Evolutionary conservation across 1,140 invertebrate genomes (phyloP).

Genomic region (Calliphora vicina): DNA sequence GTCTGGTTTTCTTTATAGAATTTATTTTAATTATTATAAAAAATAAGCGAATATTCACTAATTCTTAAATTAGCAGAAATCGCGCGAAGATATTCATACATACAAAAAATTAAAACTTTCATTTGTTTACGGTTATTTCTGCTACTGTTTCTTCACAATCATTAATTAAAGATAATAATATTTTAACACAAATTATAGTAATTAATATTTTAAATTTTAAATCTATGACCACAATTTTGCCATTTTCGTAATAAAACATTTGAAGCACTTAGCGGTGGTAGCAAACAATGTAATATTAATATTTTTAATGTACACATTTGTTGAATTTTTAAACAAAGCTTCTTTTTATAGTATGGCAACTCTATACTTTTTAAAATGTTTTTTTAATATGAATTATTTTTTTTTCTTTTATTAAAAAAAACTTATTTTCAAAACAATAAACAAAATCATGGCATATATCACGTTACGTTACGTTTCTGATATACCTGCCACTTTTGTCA

Average conservation of each 20-base stretch:
- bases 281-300: not conserved
- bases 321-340: not conserved
- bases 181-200: not conserved
- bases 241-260: slow-evolving; percentile 17
- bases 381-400: not conserved
- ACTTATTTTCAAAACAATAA: slow-evolving; percentile 19
- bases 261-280: not conserved
- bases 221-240: slow-evolving; percentile 27
- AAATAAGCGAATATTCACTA: not conserved
- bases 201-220: slow-evolving; percentile 21
- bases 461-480: slow-evolving; percentile 9
- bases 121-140: slow-evolving; percentile 5
- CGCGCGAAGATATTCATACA: not conserved
- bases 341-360: slow-evolving; percentile 11
- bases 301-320: slow-evolving; percentile 20
- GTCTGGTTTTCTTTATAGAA: not conserved
- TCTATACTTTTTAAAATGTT: not conserved
- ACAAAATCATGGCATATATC: slow-evolving; percentile 22
- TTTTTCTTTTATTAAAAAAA: slow-evolving; percentile 3
- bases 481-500: not conserved
- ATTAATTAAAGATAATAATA: not conserved
- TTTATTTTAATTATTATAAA: slow-evolving; percentile 10
- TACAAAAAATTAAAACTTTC: slow-evolving; percentile 6
- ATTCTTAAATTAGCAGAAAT: slow-evolving; percentile 28
- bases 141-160: too few relatives aligned